phyloP scores from a whole-genome alignment of 2,113 vertebrate species.

The Aphyosemion australe region DNA sequence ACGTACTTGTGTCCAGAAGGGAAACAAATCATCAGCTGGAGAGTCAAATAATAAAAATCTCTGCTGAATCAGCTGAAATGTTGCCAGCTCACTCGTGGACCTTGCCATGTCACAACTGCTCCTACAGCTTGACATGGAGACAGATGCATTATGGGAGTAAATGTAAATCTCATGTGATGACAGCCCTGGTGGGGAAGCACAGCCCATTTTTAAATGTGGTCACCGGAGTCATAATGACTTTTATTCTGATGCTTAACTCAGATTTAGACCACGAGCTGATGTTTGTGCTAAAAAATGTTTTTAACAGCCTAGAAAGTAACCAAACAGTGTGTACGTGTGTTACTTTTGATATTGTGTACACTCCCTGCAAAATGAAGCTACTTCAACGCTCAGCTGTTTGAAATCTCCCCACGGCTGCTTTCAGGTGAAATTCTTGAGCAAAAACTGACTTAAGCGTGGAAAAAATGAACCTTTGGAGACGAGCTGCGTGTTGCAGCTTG shows the following conservation, averaged over 20 bases:
- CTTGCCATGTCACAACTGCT: constrained; percentile 33
- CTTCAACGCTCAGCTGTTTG: too few relatives aligned
- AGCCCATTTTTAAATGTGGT: neutral
- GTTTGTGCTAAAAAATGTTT: too few relatives aligned
- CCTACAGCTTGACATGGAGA: constrained; percentile 26
- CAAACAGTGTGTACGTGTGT: too few relatives aligned
- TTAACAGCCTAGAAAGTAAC: too few relatives aligned
- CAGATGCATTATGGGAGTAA: constrained; percentile 36
- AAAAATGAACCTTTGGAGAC: constrained; percentile 29
- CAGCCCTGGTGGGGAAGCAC: constrained; percentile 30
- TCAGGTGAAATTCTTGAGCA: constrained; percentile 15
- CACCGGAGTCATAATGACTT: neutral
- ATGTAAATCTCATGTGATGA: constrained; percentile 51
- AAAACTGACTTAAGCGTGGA: constrained; percentile 19
- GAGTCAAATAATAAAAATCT: constrained; percentile 7
- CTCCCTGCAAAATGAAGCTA: too few relatives aligned
- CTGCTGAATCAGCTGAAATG: constrained; percentile 48
- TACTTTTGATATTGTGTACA: too few relatives aligned
- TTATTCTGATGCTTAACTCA: too few relatives aligned
- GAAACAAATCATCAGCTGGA: constrained; percentile 11
- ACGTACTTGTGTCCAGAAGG: constrained; percentile 11
- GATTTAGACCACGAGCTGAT: too few relatives aligned
- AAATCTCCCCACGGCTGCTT: neutral
- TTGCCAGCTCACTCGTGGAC: constrained; percentile 26
- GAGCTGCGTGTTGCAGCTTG: constrained; percentile 49